phyloP scores from a whole-genome alignment of 2,888 invertebrate species.

The Chrysolina haemoptera region DNA sequence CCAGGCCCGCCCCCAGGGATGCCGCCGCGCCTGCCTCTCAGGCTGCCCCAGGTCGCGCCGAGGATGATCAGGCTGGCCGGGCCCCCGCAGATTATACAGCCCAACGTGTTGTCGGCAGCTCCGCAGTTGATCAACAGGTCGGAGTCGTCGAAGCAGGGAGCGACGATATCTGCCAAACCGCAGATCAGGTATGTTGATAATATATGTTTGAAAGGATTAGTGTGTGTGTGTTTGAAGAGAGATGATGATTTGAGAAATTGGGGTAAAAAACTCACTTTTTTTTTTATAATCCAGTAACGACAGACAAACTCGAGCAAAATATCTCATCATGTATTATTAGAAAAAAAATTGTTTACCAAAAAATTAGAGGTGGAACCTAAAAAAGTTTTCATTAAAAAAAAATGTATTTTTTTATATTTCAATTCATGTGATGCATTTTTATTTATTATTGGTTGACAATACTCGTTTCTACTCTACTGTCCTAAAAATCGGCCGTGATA shows the following conservation, averaged over 20 bases:
- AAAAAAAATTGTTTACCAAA: no score
- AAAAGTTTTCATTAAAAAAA: no score
- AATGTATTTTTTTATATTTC: no score
- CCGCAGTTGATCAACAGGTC: constrained; percentile 86
- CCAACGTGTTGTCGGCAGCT: constrained; percentile 85
- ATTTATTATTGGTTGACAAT: no score
- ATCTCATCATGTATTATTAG: no score
- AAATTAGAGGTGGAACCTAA: no score
- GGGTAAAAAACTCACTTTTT: neutral
- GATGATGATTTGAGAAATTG: neutral
- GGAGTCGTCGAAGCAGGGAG: constrained; percentile 72
- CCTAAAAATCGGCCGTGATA: no score
- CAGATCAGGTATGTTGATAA: constrained; percentile 77
- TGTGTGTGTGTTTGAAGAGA: neutral
- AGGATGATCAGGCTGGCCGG: constrained; percentile 65
- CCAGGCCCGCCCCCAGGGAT: constrained; percentile 75
- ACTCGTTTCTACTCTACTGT: no score
- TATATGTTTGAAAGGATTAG: neutral
- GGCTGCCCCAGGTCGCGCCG: constrained; percentile 72
- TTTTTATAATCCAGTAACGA: no score
- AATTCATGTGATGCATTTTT: no score
- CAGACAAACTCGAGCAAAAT: no score
- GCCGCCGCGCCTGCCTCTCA: constrained; percentile 73
- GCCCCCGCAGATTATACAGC: constrained; percentile 64
- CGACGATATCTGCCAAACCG: constrained; percentile 95